Conservation (phyloP, 2,888 invertebrate genomes). For the Ormyrus thymus region DNA sequence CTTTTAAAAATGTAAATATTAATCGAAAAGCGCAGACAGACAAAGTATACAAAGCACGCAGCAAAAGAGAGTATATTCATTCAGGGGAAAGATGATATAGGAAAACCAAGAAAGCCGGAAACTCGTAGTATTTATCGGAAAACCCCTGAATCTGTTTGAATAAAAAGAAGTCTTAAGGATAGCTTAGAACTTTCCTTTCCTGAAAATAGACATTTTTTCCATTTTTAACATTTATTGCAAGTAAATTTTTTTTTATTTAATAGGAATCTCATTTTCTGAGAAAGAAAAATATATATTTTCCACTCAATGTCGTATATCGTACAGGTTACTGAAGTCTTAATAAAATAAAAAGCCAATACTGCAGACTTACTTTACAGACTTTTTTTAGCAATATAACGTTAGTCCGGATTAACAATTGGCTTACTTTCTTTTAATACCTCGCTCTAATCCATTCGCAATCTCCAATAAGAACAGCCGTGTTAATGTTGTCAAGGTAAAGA, state of each 20-base stretch:
- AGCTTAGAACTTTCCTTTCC: too few species aligned
- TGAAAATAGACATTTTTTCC: neutral
- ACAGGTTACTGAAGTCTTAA: neutral
- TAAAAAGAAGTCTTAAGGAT: too few species aligned
- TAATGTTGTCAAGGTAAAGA: neutral
- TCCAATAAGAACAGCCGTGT: neutral
- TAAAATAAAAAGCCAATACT: neutral
- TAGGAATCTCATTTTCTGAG: neutral
- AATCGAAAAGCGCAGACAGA: neutral
- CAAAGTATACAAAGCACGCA: neutral
- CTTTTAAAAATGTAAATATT: too few species aligned
- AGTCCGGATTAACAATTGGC: constrained; percentile 30
- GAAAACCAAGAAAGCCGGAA: constrained; percentile 25
- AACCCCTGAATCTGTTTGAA: too few species aligned
- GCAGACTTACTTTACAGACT: too few species aligned
- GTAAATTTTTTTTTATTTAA: neutral
- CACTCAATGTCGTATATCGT: neutral
- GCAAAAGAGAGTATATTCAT: constrained; percentile 14
- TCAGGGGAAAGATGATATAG: constrained; percentile 14
- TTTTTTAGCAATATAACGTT: neutral
- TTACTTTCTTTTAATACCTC: constrained; percentile 19
- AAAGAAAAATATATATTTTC: constrained; percentile 4
- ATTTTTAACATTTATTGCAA: neutral
- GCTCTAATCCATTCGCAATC: neutral
- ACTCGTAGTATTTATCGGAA: neutral